Evolutionary conservation across 1,140 invertebrate genomes (phyloP).

Genomic region (Gryllus bimaculatus): DNA sequence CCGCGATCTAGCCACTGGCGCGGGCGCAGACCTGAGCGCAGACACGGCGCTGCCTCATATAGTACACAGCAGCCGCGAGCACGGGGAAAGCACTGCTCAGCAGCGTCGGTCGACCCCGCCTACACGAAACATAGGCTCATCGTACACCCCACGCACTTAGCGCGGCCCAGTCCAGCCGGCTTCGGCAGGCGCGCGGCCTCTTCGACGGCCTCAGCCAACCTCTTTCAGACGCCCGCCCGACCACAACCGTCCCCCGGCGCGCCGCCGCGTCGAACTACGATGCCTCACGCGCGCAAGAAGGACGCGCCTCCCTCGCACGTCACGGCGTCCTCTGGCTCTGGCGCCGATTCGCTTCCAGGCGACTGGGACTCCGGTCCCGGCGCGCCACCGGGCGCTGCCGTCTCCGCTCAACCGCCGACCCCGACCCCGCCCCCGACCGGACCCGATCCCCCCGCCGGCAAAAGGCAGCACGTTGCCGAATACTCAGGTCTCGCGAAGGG

Average conservation of each 20-base stretch:
- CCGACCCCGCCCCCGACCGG: too few species aligned
- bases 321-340: too few species aligned
- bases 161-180: conserved; percentile 31
- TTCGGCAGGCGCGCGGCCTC: conserved; percentile 57
- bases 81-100: too few species aligned
- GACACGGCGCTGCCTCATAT: conserved; percentile 27
- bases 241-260: conserved; percentile 44
- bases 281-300: conserved; percentile 16
- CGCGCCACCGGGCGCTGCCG: neutral
- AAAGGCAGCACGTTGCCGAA: too few species aligned
- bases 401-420: neutral
- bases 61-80: too few species aligned
- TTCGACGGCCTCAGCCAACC: conserved; percentile 78
- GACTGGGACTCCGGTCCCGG: too few species aligned
- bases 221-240: conserved; percentile 62
- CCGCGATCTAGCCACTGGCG: conserved; percentile 48
- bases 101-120: too few species aligned
- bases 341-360: too few species aligned
- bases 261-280: conserved; percentile 15
- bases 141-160: too few species aligned
- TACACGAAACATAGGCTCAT: too few species aligned
- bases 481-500: too few species aligned
- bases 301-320: neutral
- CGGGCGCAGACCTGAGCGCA: conserved; percentile 37
- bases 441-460: too few species aligned